Conservation (phyloP, 2,797 vertebrate genomes). For the Myiothlypis chrysogaster region DNA sequence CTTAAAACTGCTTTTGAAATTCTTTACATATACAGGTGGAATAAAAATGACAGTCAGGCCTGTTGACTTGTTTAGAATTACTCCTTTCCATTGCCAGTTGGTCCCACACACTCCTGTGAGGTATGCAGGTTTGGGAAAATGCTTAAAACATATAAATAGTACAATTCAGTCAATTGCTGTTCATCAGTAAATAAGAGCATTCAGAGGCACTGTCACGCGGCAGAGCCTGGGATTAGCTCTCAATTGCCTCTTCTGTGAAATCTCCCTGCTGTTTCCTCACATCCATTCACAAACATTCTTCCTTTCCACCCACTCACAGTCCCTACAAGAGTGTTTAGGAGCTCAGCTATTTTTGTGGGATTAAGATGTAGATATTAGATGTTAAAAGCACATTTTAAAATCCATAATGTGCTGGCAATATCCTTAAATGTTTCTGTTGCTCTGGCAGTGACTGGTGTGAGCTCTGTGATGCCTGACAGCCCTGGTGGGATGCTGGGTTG, state of each 20-base stretch:
- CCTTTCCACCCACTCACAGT: not conserved
- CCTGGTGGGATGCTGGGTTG: not conserved
- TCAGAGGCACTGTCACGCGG: not conserved
- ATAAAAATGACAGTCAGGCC: not conserved
- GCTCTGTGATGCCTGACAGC: not conserved
- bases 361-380: not conserved
- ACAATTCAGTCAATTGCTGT: not conserved
- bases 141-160: not conserved
- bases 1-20: not conserved
- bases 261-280: not conserved
- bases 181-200: not conserved
- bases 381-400: not conserved
- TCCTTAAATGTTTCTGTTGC: not conserved
- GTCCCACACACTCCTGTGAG: not conserved
- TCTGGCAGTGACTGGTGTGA: not conserved
- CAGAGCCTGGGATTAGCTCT: not conserved
- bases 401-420: rapidly evolving
- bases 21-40: not conserved
- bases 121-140: not conserved
- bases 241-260: not conserved
- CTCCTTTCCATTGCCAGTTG: not conserved
- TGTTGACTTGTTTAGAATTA: not conserved
- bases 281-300: not conserved
- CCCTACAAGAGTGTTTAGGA: not conserved
- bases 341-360: not conserved